Evolutionary conservation across 2,797 vertebrate genomes (phyloP).

Genomic region (Notolepis coatsorum): DNA sequence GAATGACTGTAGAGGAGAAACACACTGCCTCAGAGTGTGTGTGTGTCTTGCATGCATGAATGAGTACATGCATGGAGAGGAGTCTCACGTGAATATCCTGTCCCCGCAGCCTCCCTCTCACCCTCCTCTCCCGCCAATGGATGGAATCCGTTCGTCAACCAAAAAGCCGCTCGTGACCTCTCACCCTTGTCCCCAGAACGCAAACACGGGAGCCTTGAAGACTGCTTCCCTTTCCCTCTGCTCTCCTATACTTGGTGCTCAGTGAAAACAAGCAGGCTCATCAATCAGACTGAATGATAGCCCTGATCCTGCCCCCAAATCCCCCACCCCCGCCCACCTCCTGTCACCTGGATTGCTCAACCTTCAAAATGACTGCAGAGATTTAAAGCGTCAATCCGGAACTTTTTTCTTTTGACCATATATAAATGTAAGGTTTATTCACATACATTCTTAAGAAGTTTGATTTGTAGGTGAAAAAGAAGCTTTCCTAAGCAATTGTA

Average conservation of each 20-base stretch:
- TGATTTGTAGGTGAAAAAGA: no score
- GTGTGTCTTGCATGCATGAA: neutral
- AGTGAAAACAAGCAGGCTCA: slow-evolving; percentile 70
- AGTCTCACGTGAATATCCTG: neutral
- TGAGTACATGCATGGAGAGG: neutral
- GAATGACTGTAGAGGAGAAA: slow-evolving; percentile 23
- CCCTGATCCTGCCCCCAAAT: slow-evolving; percentile 69
- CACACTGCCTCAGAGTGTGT: neutral
- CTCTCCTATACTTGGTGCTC: slow-evolving; percentile 62
- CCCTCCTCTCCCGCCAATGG: neutral
- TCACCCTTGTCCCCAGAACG: slow-evolving; percentile 66
- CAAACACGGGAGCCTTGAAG: slow-evolving; percentile 76
- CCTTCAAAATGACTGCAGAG: no score
- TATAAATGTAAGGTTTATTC: no score
- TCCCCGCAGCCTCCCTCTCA: neutral
- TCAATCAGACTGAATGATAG: slow-evolving; percentile 75
- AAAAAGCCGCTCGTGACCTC: slow-evolving; percentile 47
- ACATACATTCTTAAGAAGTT: no score
- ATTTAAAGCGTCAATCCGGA: no score
- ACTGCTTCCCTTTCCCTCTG: slow-evolving; percentile 74
- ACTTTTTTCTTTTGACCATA: no score
- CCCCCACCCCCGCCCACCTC: slow-evolving; percentile 16
- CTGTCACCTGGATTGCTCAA: slow-evolving; percentile 74
- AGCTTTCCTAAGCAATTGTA: no score
- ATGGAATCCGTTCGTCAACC: slow-evolving; percentile 34